These are phyloP conservation scores for Nezara viridula DNA, from an alignment of 2,888 invertebrate genomes.

Conservation along the genomic window DNA sequence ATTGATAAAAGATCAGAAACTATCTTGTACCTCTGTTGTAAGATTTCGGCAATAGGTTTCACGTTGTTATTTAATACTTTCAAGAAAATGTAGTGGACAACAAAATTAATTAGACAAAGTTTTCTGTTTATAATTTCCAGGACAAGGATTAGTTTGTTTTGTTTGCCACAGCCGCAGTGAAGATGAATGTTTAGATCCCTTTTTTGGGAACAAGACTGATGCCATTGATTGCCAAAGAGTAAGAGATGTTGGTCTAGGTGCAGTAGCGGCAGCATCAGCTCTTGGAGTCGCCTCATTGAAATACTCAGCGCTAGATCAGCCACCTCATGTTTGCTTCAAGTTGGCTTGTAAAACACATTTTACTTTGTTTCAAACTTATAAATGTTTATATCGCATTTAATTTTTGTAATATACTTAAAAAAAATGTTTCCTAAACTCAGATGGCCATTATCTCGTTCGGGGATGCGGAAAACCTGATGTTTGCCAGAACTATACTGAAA, in stretches of 20 bases:
- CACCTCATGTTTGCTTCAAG: constrained; percentile 60
- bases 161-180: constrained; percentile 73
- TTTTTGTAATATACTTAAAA: not conserved
- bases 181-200: constrained; percentile 72
- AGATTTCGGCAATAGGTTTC: too few species aligned
- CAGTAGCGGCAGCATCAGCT: constrained; percentile 58
- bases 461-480: constrained; percentile 62
- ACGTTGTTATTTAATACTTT: not conserved
- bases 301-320: constrained; percentile 52
- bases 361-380: not conserved
- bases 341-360: constrained; percentile 58
- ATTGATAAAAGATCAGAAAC: too few species aligned
- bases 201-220: constrained; percentile 65
- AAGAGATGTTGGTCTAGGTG: constrained; percentile 60
- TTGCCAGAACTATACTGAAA: constrained; percentile 61
- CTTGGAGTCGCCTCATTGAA: constrained; percentile 45
- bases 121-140: constrained; percentile 67
- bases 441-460: constrained; percentile 56
- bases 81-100: not conserved
- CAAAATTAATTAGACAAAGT: not conserved
- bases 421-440: constrained; percentile 24
- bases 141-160: constrained; percentile 72
- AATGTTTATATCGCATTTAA: not conserved
- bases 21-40: too few species aligned
- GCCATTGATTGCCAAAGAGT: constrained; percentile 59